Percentiles rank a stretch among this genome's conserved stretches.
phyloP scores from a whole-genome alignment of 2,113 vertebrate species.

The Miniopterus natalensis region DNA sequence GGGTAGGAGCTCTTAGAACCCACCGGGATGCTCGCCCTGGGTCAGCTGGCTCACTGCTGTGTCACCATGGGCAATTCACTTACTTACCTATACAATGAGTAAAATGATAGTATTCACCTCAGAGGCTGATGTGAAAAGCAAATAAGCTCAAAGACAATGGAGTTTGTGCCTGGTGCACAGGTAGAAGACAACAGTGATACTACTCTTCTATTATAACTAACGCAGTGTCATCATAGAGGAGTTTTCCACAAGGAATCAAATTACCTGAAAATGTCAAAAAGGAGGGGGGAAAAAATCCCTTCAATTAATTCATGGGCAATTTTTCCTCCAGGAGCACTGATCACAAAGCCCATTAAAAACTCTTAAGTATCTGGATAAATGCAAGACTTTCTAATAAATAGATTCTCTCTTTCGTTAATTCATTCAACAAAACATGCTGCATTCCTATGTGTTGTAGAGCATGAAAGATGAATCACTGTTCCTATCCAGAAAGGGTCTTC shows the following conservation, averaged over 20 bases:
- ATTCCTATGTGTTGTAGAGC: neutral
- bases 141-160: neutral
- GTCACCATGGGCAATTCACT: neutral
- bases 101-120: neutral
- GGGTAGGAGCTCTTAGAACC: neutral
- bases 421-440: neutral
- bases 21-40: neutral
- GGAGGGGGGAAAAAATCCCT: neutral
- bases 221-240: neutral
- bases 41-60: neutral
- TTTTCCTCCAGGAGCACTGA: neutral
- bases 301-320: neutral
- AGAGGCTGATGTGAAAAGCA: neutral
- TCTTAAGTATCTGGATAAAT: neutral
- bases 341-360: neutral
- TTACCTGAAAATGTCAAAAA: neutral
- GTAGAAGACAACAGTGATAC: neutral
- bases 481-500: neutral
- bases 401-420: conserved; percentile 26
- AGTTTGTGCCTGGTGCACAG: neutral
- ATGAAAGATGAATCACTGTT: neutral
- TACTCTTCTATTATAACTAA: neutral
- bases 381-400: neutral
- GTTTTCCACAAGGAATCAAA: neutral
- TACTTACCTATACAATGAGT: neutral